Conservation (phyloP, 1,140 invertebrate species). For the Bemisia tabaci region DNA sequence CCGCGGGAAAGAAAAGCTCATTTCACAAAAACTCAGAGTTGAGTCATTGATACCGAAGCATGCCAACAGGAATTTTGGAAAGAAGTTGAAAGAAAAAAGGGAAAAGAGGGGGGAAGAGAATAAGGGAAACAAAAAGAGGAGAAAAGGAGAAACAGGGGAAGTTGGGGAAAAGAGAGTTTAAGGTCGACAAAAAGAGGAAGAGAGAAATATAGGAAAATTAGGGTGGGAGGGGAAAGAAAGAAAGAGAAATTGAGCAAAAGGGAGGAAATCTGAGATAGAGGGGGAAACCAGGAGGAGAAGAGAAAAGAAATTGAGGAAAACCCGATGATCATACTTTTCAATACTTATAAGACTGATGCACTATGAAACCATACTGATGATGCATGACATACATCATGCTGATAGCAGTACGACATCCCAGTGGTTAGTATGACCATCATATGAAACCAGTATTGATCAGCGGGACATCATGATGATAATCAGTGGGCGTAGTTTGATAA, state of each 20-base stretch:
- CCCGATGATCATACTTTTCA: too few species aligned
- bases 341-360: too few species aligned
- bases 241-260: not conserved
- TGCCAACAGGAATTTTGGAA: not conserved
- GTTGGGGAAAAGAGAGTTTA: conserved; percentile 2
- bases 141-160: conserved; percentile 4
- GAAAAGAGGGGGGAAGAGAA: conserved; percentile 5
- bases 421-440: too few species aligned
- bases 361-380: too few species aligned
- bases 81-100: conserved; percentile 1
- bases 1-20: too few species aligned
- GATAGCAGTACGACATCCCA: too few species aligned
- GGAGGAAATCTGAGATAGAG: not conserved
- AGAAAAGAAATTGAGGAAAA: too few species aligned
- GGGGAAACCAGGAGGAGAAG: not conserved
- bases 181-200: not conserved
- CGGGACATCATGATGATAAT: too few species aligned
- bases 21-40: too few species aligned
- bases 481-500: too few species aligned
- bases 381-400: too few species aligned
- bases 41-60: not conserved
- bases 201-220: not conserved
- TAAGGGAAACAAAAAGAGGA: conserved; percentile 4
- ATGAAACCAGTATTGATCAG: too few species aligned
- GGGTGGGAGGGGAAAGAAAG: not conserved